Evolutionary conservation across 2,888 invertebrate species (phyloP), one percentile per base, ranked within the genome.

Genomic region (Antheraea assamensis): DNA sequence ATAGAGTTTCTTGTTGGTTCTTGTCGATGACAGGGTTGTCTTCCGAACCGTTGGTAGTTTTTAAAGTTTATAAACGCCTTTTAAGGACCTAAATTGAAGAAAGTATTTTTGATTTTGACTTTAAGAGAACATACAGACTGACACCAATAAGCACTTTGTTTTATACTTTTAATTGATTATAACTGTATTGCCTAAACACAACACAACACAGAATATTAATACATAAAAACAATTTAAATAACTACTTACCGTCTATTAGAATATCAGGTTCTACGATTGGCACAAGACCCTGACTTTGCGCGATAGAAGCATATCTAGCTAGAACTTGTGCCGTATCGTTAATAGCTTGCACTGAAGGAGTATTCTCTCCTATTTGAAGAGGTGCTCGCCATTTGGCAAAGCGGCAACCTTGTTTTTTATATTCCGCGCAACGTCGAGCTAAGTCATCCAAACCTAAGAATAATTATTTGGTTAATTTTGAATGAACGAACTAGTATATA

Each of bases 261-360:
- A 99, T 97, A 92, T 99, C 99, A 49, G 99, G 99, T 88, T 99
- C 99, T 78, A 99, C 99, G 88, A 99, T 99, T 19, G 99, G 99
- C 47, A 99, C 99, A 83, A 99, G 96, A 72, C 99, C 97, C 91
- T 99, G 98, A 76, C 97, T 96, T 90, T 98, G 98, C 88, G 98
- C 98, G 89, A 98, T 97, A 79, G 97, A 97, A 15, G 99, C 99
- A 88, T 99, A 99, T 83, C 99, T 97, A 30, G 99, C 99, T 84
- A 99, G 95, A 2, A 99, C 98, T 83, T 98, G 98, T 74, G 99
- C 99, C 87, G 98, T 98, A 87, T 99, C 99, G 80, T 97, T 84
- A 83, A 99, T 97, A 27, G 98, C 96, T 87, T 97, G 96, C 83
- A 97, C 96, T 77, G 98, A 98, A 0, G 99, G 99, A 1, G 97